Evolutionary conservation across 35 echinoderm and acorn worm genomes (phyloP), one percentile per base, ranked within the genome.

Genomic region (Patiria miniata): DNA sequence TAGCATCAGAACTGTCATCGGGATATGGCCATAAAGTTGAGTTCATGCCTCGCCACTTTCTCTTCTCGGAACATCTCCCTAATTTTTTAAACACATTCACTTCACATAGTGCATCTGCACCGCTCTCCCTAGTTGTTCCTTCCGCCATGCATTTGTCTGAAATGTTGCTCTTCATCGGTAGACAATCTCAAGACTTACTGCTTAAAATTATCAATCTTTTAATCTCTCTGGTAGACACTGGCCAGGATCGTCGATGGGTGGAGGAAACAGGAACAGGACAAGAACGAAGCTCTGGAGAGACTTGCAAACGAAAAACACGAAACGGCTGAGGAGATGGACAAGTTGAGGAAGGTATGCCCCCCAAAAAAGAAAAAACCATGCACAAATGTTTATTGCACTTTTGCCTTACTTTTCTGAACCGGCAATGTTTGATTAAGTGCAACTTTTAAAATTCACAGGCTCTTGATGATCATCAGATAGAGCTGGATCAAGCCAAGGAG

Each of bases 191-290:
- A n/a, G n/a, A n/a, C n/a, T n/a, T n/a, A n/a, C n/a, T n/a, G n/a
- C n/a, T n/a, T n/a, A n/a, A n/a, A n/a, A n/a, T n/a, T n/a, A 78
- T 78, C 33, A 18, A 30, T 78, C 10, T 78, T 10, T 14, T 78
- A 12, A 17, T 78, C 12, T 78, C 10, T 78, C 33, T 34, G 54
- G 12, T 51, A 88, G 86, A 88, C 86, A 4, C 42, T 88, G 40
- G 86, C 86, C 26, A 88, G 77, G 59, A 50, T 88, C 22, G 78
- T 78, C 7, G 86, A 44, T 15, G 77, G 86, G 53, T 81, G 78
- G 86, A 79, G 56, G 77, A 47, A 88, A 33, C 42, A 78, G 79
- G 86, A 88, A 30, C 87, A 83, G 82, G 87, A 90, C 40, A 90
- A 90, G 51, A 57, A 68, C 17, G 79, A 81, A 12, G 58, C 80